Evolutionary conservation across 2,797 vertebrate species (phyloP).

Genomic region (Hypotaenidia okinawae): DNA sequence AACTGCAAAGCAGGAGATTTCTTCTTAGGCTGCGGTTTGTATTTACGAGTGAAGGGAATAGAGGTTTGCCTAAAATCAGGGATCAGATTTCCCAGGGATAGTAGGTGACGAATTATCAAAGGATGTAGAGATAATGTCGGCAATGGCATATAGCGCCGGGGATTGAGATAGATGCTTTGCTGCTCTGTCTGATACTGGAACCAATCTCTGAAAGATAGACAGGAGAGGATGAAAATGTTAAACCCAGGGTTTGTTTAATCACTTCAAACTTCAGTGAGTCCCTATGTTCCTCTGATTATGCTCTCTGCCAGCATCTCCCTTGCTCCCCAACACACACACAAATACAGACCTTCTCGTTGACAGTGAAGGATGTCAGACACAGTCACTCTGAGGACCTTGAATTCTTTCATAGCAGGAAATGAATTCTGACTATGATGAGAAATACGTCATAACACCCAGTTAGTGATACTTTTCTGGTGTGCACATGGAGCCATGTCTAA

Average conservation of each 20-base stretch:
- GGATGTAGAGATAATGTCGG: conserved; percentile 42
- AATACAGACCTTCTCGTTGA: background rate
- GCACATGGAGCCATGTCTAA: background rate
- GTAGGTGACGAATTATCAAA: conserved; percentile 47
- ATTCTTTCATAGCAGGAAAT: background rate
- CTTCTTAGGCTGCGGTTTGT: background rate
- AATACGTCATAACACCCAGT: background rate
- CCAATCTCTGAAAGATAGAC: conserved; percentile 15
- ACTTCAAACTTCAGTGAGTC: background rate
- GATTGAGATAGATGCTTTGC: conserved; percentile 45
- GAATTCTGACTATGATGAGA: background rate
- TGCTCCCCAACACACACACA: rapidly evolving
- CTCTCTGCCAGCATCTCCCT: background rate
- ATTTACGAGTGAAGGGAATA: conserved; percentile 32
- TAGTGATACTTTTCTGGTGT: background rate
- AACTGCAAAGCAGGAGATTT: conserved; percentile 2
- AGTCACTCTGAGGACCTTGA: background rate
- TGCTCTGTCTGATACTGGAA: conserved; percentile 17
- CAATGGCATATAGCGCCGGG: background rate
- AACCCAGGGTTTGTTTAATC: conserved; percentile 13
- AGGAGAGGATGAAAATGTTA: conserved; percentile 14
- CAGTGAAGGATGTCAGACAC: rapidly evolving
- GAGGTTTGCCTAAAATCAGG: conserved; percentile 14
- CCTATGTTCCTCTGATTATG: background rate
- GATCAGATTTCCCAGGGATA: conserved; percentile 5